Conservation (phyloP, 1,140 invertebrate genomes). For the Brachionus koreanus region DNA sequence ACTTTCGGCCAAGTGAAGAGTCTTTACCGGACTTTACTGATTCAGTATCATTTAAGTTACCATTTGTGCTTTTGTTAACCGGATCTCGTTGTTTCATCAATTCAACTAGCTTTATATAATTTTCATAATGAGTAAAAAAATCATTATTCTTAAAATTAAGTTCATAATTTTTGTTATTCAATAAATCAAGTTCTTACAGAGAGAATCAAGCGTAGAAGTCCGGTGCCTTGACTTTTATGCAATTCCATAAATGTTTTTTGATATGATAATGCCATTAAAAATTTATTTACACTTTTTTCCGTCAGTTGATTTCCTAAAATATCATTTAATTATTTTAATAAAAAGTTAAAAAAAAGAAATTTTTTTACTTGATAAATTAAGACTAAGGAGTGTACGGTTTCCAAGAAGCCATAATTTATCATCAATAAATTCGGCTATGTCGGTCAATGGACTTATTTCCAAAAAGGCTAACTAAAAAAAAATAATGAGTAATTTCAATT, state of each 20-base stretch:
- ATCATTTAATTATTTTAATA: not conserved
- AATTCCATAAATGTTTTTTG: slow-evolving; percentile 38
- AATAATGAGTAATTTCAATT: not conserved
- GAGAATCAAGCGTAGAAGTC: slow-evolving; percentile 3
- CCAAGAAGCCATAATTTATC: slow-evolving; percentile 20
- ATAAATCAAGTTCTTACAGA: not conserved
- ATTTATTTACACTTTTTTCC: not conserved
- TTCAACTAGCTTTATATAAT: not conserved
- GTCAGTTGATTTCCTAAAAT: slow-evolving; percentile 11
- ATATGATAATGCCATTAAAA: slow-evolving; percentile 13
- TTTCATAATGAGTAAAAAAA: not conserved
- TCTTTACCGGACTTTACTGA: slow-evolving; percentile 32
- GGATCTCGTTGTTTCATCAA: slow-evolving; percentile 35
- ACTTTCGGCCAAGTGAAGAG: slow-evolving; percentile 26
- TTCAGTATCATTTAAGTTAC: not conserved
- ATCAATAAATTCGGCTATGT: slow-evolving; percentile 31
- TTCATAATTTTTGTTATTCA: not conserved
- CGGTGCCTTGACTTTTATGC: slow-evolving; percentile 19
- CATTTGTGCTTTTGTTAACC: not conserved
- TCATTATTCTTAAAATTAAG: not conserved
- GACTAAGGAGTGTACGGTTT: slow-evolving; percentile 15
- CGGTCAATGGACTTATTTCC: slow-evolving; percentile 38
- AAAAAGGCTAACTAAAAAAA: slow-evolving; percentile 29
- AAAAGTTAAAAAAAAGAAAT: not conserved
- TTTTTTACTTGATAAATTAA: slow-evolving; percentile 42